Evolutionary conservation across 2,113 vertebrate species (phyloP).

Genomic region (Orcinus orca): DNA sequence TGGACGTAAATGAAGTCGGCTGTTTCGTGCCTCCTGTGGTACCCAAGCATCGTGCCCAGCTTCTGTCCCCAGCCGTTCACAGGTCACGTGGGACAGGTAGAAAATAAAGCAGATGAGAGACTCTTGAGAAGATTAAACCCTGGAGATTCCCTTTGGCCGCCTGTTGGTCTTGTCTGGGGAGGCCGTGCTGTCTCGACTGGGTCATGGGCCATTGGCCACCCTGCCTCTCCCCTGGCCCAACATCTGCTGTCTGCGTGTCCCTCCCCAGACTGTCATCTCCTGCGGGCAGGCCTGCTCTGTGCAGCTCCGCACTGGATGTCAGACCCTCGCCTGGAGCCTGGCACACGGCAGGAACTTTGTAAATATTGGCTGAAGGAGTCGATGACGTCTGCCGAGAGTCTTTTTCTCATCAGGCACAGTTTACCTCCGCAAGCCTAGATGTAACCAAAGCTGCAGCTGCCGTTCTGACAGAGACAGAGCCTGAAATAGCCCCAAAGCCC

Average conservation of each 20-base stretch:
- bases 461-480: neutral
- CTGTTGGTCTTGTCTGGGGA: neutral
- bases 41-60: neutral
- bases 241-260: rapidly evolving
- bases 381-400: neutral
- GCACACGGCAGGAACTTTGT: neutral
- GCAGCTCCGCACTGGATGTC: neutral
- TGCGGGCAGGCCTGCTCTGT: neutral
- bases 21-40: neutral
- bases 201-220: neutral
- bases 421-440: neutral
- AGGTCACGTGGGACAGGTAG: neutral
- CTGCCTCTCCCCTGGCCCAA: neutral
- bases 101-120: neutral
- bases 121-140: neutral
- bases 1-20: neutral
- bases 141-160: neutral
- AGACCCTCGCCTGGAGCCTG: neutral
- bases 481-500: slow-evolving; percentile 16
- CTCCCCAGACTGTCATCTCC: neutral
- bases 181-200: neutral
- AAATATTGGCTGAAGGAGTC: neutral
- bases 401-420: neutral
- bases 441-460: slow-evolving; percentile 3
- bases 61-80: neutral